Percentiles rank a stretch among this genome's conserved stretches.
phyloP scores from a whole-genome alignment of 2,113 vertebrate species.

The Pterocles burchelli region DNA sequence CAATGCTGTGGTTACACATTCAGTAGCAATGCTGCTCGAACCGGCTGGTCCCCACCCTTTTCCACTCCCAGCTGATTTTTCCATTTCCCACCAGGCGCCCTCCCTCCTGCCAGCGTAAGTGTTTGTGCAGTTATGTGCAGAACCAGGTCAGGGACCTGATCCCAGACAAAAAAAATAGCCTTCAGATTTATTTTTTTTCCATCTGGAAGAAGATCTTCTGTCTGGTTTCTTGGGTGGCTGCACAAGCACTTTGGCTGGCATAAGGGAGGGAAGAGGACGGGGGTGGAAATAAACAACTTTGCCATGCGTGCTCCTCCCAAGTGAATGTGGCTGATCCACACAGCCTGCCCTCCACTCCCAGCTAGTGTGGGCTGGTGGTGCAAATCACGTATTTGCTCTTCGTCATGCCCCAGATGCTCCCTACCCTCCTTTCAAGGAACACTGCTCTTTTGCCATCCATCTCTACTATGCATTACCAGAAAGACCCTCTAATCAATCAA shows the following conservation, averaged over 20 bases:
- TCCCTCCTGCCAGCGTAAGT: background rate
- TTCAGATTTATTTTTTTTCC: background rate
- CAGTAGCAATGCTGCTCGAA: background rate
- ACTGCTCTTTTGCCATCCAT: background rate
- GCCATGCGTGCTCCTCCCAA: background rate
- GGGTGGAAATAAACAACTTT: background rate
- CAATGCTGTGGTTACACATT: background rate
- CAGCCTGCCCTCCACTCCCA: background rate
- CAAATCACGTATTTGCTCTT: background rate
- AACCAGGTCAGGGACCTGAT: conserved; percentile 35
- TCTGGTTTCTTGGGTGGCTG: conserved; percentile 51
- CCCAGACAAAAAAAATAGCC: conserved; percentile 8
- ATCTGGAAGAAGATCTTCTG: conserved; percentile 2
- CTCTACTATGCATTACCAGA: background rate
- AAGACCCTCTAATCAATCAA: background rate
- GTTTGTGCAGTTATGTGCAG: conserved; percentile 16
- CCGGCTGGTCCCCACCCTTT: conserved; percentile 24
- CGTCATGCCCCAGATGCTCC: background rate
- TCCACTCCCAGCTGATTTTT: conserved; percentile 52
- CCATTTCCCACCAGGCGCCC: background rate
- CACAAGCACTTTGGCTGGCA: conserved; percentile 7
- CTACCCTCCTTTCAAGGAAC: background rate
- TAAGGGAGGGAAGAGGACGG: background rate
- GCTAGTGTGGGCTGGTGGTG: background rate
- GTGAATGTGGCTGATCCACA: background rate